Evolutionary conservation across 2,113 vertebrate species (phyloP).

Genomic region (Seriola quinqueradiata): DNA sequence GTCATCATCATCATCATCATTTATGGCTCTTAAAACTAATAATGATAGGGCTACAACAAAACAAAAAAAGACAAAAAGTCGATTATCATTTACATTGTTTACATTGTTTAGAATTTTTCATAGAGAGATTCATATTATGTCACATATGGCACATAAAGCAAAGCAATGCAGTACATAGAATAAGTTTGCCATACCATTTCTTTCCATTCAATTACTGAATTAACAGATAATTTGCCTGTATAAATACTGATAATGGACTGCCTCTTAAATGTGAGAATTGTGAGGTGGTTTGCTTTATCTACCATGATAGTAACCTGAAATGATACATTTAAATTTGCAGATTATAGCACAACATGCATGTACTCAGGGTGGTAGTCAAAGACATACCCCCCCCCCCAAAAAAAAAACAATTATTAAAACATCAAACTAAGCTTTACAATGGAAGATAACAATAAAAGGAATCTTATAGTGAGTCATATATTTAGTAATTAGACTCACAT

Average conservation of each 20-base stretch:
- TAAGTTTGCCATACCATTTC: background rate
- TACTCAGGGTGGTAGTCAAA: background rate
- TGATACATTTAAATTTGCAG: background rate
- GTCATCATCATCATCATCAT: background rate
- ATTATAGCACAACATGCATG: constrained; percentile 4
- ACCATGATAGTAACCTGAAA: background rate
- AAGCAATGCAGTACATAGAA: background rate
- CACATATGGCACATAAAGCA: background rate
- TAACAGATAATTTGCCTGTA: background rate
- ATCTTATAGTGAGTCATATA: background rate
- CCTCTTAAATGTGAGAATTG: background rate
- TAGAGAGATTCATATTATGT: background rate
- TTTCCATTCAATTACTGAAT: background rate
- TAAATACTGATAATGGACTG: too few relatives aligned
- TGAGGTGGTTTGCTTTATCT: background rate
- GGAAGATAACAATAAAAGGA: background rate
- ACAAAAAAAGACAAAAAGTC: background rate
- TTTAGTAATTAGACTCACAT: background rate
- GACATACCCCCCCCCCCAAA: background rate
- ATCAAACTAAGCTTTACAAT: constrained; percentile 11
- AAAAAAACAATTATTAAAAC: background rate
- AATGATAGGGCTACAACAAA: too few relatives aligned
- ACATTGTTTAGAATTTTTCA: background rate
- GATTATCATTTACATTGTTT: constrained; percentile 10
- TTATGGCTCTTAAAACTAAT: background rate